Percentiles rank a stretch among this genome's conserved stretches.
Conservation (phyloP, 2,113 vertebrate genomes). For the Chloropsis hardwickii region DNA sequence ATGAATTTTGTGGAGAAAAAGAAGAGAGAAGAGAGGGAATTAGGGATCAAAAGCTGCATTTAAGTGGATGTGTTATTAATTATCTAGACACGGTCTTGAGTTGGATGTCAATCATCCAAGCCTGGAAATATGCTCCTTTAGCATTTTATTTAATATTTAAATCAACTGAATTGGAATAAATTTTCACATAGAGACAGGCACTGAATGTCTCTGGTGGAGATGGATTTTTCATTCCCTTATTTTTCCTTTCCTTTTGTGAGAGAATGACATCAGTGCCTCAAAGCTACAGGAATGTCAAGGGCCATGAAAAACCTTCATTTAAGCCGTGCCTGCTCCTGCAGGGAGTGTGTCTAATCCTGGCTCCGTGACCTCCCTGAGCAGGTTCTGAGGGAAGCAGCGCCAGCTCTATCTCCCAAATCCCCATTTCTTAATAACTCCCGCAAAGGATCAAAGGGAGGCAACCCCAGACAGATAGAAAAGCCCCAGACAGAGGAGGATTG, state of each 20-base stretch:
- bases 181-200: background rate
- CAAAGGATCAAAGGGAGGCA: background rate
- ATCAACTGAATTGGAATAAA: background rate
- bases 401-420: background rate
- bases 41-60: background rate
- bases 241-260: background rate
- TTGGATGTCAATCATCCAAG: background rate
- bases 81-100: background rate
- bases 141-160: background rate
- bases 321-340: background rate
- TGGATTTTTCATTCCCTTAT: background rate
- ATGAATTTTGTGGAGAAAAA: background rate
- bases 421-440: background rate
- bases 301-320: background rate
- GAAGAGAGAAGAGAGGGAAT: background rate
- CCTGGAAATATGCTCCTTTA: background rate
- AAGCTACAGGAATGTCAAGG: background rate
- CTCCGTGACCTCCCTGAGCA: background rate
- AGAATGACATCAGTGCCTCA: background rate
- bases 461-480: background rate
- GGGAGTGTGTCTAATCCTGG: background rate
- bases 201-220: background rate
- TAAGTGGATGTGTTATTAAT: fast-evolving
- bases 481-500: background rate
- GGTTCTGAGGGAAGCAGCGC: background rate